phyloP scores from a whole-genome alignment of 1,140 invertebrate genomes.

The Dreissena polymorpha region DNA sequence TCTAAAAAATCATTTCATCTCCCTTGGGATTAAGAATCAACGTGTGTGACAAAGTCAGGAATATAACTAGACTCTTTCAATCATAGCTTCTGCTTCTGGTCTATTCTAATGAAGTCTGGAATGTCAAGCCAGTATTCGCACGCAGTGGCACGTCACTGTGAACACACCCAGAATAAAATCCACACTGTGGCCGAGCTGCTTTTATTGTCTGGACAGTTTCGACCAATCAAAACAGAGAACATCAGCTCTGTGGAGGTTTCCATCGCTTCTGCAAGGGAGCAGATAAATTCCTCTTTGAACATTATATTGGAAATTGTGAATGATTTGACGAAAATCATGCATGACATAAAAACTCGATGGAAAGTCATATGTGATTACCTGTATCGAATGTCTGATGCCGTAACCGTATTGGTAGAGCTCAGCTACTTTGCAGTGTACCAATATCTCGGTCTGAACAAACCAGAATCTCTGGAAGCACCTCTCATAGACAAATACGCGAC shows the following conservation, averaged over 20 bases:
- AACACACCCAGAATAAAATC: constrained; percentile 56
- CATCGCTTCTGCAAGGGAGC: constrained; percentile 29
- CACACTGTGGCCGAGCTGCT: constrained; percentile 65
- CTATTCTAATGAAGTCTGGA: constrained; percentile 32
- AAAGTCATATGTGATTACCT: constrained; percentile 52
- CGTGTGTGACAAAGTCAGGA: no score
- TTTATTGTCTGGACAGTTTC: constrained; percentile 56
- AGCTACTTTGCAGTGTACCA: constrained; percentile 57
- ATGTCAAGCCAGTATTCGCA: constrained; percentile 45
- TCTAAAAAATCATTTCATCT: no score
- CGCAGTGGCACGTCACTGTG: constrained; percentile 59
- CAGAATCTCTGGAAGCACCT: constrained; percentile 32
- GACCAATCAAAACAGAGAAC: constrained; percentile 58
- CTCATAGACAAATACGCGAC: constrained; percentile 60
- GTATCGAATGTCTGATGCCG: constrained; percentile 50
- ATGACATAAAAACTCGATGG: constrained; percentile 54
- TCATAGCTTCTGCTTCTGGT: no score
- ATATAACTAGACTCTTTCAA: no score
- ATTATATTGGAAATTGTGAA: constrained; percentile 40
- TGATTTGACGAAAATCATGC: constrained; percentile 39
- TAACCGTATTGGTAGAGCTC: constrained; percentile 55
- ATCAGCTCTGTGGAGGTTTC: constrained; percentile 35
- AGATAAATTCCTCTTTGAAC: constrained; percentile 41
- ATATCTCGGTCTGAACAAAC: constrained; percentile 31
- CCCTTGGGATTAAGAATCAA: no score